Base-by-base conservation (phyloP, 2,888 invertebrate species). In the Acleris cristana region DNA sequence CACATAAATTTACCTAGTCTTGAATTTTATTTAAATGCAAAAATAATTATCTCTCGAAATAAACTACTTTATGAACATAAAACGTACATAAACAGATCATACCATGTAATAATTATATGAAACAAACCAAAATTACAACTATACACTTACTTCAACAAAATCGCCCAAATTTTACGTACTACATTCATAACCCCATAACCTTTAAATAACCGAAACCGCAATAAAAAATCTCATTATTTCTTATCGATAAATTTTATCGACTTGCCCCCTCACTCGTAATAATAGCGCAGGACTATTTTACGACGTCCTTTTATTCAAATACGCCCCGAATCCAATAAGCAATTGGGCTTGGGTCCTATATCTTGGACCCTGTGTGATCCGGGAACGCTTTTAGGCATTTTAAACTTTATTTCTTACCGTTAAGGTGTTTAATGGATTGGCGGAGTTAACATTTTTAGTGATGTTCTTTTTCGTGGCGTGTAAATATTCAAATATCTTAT, bases 281-380 rank as follows among this genome's bases (percentile, higher is more conserved):
- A 90, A 90, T 87, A 88, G 84, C 80, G 81, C 78, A 74, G 83
- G 88, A 87, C 88, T 87, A 90, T 89, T 92, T 91, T 89, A 92
- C 85, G 87, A 86, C 77, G 71, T 78, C 86, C 89, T 88, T 91
- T 92, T 91, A 91, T 92, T 91, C 89, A 92, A 92, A 92, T 92
- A 86, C 83, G 87, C 86, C 85, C 86, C 85, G 82, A 76, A 77
- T 82, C 87, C 89, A 87, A 88, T 89, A 89, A 84, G 87, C 86
- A 84, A 85, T 88, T 78, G 76, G 72, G 78, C 78, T 40, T 72
- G 73, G 75, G 79, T 82, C 83, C 77, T 76, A 79, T 80, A 77
- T 78, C 82, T 81, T 76, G 76, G 56, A 51, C 52, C 61, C 59
- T 63, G 62, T 68, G 40, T 70, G 71, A 70, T 68, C 53, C 67